Evolutionary conservation across 2,113 vertebrate species (phyloP).

Genomic region (Coptodon rendalli): DNA sequence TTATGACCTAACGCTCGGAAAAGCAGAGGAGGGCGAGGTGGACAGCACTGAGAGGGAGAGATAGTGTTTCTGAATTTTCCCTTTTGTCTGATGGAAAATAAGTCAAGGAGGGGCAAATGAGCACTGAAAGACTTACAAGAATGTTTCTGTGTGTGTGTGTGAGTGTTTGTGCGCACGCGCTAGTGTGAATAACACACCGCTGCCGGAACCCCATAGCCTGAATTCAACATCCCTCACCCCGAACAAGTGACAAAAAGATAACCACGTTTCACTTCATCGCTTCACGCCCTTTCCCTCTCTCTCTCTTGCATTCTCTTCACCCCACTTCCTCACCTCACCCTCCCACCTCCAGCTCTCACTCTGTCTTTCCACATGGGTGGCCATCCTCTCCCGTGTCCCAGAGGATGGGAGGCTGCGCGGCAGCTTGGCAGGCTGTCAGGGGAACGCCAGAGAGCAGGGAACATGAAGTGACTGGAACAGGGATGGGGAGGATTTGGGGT

Average conservation of each 20-base stretch:
- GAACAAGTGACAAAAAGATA: constrained; percentile 71
- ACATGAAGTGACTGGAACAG: constrained; percentile 69
- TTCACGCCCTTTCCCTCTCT: constrained; percentile 23
- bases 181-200: constrained; percentile 39
- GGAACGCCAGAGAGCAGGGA: constrained; percentile 60
- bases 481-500: not conserved
- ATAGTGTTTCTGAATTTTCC: constrained; percentile 31
- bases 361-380: constrained; percentile 66
- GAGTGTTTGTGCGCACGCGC: not conserved
- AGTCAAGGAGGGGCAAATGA: constrained; percentile 55
- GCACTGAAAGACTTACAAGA: constrained; percentile 28
- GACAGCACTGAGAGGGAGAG: constrained; percentile 35
- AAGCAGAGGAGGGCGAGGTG: constrained; percentile 54
- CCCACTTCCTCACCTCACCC: constrained; percentile 4
- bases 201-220: constrained; percentile 35
- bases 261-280: constrained; percentile 66
- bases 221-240: constrained; percentile 62
- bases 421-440: constrained; percentile 71
- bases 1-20: constrained; percentile 56
- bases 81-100: constrained; percentile 52
- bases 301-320: constrained; percentile 13
- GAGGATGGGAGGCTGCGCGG: constrained; percentile 60
- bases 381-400: constrained; percentile 65
- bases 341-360: constrained; percentile 25
- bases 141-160: constrained; percentile 19